Base-by-base conservation (phyloP, 2,797 vertebrate species). In the Benthosema pterotum region DNA sequence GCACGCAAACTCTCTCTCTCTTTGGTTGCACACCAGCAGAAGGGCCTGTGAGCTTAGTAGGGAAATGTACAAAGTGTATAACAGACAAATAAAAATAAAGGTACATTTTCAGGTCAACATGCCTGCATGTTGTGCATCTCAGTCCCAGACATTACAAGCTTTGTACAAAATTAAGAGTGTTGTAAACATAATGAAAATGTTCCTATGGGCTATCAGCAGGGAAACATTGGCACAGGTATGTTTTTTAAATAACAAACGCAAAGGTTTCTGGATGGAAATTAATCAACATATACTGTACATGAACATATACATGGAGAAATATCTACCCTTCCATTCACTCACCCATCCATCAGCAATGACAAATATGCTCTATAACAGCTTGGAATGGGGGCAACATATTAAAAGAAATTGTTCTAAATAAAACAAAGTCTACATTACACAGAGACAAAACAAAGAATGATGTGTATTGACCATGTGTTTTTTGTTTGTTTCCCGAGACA, bases 211-310 rank as follows among this genome's bases (percentile, higher is more conserved):
- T 71, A 67, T 82, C 60, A 79, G 82, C 83, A 90, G 80, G 78
- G 88, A 77, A 82, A 76, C 80, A 86, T 92, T 94, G 94, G 94
- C 94, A 94, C 91, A 89, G 87, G 85, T 75, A 52, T 68, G 65
- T 74, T 75, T 80, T 69, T 32, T 32, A 7, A 42, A 79, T 45
- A 79, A 77, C 60, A 52, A 75, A 72, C 57, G 69, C 42, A 75
- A 67, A 83, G 53, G 68, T 56, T 69, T 77, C 56, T 60, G 11
- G 56, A 17, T 60, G 46, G 28, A 25, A 25, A 25, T 25, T 1
- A 25, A 25, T n/a, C 22, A 25, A n/a, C n/a, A n/a, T n/a, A n/a
- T n/a, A n/a, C n/a, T n/a, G n/a, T 25, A 68, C 58, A 72, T 0
- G 53, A n/a, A 4, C 52, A 55, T 18, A 68, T 1, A 69, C 63